Base-by-base conservation (phyloP, 2,113 vertebrate genomes). In the Microcebus jonahi region DNA sequence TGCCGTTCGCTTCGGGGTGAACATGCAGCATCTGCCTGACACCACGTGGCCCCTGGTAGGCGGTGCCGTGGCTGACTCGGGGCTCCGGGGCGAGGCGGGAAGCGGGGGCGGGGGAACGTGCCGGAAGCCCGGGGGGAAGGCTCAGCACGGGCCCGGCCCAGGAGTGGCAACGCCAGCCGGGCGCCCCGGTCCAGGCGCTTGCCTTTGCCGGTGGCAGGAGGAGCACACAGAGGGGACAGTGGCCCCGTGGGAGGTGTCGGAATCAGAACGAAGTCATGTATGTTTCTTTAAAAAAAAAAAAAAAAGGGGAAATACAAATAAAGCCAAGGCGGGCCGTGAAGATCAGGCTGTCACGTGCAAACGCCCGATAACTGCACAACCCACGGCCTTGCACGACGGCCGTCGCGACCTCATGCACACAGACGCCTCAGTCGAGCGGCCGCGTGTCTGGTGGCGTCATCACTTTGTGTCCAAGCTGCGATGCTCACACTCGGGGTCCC, bases 1-100 rank as follows among this genome's bases (percentile, higher is more conserved):
- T 0, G 23, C 63, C 0, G 0, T 3, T 39, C 0, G 0, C 55
- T 57, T 27, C 1, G 0, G 50, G n/a, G 73, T 42, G 59, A n/a
- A 21, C 55, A n/a, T 0, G 31, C 27, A 29, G 5, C 76, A 57
- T 65, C 82, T 85, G 57, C 63, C 71, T 63, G 59, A 23, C 3
- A 0, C 53, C 36, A 4, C 6, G 0, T 29, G 2, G 48, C 42
- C 21, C 0, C 12, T 0, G 7, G 59, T 61, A 29, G 84, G 10
- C 0, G 0, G 61, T 42, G 21, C 31, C 31, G 14, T 4, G 27
- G 1, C 31, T 39, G 70, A 23, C 73, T 1, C 8, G 27, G 12
- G 68, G 15, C 8, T 53, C 1, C 1, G 31, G 18, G 45, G 21
- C 0, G 0, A 53, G 67, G n/a, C 0, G 0, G 67, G 45, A 50